These are phyloP conservation scores for Lepidotrigona ventralis DNA, from an alignment of 1,140 invertebrate species.

Conservation along the genomic window DNA sequence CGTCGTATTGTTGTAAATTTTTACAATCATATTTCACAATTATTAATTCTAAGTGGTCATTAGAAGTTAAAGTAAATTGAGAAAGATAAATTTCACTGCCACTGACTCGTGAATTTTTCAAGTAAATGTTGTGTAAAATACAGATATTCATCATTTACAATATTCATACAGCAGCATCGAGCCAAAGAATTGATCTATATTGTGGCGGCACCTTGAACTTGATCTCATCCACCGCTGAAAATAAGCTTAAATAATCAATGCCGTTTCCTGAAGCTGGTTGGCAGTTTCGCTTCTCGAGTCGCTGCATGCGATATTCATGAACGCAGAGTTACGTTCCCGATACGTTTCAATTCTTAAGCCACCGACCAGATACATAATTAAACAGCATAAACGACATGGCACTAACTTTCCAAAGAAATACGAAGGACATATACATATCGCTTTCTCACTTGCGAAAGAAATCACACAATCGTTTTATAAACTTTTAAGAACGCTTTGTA, in stretches of 20 bases:
- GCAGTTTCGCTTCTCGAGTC: background rate
- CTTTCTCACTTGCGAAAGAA: too few relatives aligned
- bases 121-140: background rate
- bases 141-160: too few relatives aligned
- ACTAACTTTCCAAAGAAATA: background rate
- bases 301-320: constrained; percentile 41
- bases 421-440: constrained; percentile 19
- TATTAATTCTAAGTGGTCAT: too few relatives aligned
- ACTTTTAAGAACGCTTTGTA: too few relatives aligned
- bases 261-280: background rate
- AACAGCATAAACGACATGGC: constrained; percentile 12
- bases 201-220: background rate
- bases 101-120: background rate
- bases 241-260: constrained; percentile 20
- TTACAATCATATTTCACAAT: too few relatives aligned
- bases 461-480: too few relatives aligned
- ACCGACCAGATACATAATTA: constrained; percentile 22
- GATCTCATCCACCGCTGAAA: background rate
- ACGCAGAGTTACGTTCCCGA: constrained; percentile 19
- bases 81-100: too few relatives aligned
- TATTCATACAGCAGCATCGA: background rate
- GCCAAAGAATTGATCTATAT: background rate
- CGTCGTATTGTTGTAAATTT: too few relatives aligned
- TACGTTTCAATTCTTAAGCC: constrained; percentile 52
- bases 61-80: too few relatives aligned